Evolutionary conservation across 2,888 invertebrate species (phyloP), one percentile per base, ranked within the genome.

Genomic region (Linnaemya tessellans): DNA sequence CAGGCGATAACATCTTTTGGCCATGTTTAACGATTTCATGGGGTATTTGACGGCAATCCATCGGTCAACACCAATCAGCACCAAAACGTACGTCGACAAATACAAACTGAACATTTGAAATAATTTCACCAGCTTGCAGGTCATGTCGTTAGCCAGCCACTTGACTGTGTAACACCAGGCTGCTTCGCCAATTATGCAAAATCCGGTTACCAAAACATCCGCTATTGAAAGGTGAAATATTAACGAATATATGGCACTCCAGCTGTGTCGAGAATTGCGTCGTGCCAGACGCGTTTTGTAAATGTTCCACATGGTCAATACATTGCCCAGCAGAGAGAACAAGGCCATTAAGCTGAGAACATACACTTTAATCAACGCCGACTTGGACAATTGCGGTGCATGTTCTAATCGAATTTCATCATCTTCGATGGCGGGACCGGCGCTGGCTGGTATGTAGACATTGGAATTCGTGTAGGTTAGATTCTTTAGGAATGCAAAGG

Each of bases 171-270:
- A 96, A 56, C 94, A 95, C 97, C 97, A 97, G 0, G 95, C 94
- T 0, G 96, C 96, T 89, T 97, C 97, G 0, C 96, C 96, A 4
- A 95, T 95, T 86, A 97, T 95, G 90, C 97, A 97, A 92, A 96
- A 97, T 64, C 96, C 93, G 0, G 97, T 96, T 7, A 97, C 97
- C 35, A 97, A 92, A 18, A 97, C 93, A 92, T 97, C 97, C 1
- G 97, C 96, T 68, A 97, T 94, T 15, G 97, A 96, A n/a, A 97
- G 93, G 90, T 97, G 97, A 74, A 96, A 94, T 89, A 97, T 96
- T 60, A 97, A 93, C 64, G 95, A 95, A 89, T 97, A 96, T 87
- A 96, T 95, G 0, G 95, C 95, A 46, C 95, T 95, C 94, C 95
- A 95, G 11, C 94, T 94, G 22, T 95, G 95, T 11, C 95, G 93